Evolutionary conservation across 2,113 vertebrate genomes (phyloP), one percentile per base, ranked within the genome.

Genomic region (mouse (Mus musculus)): DNA sequence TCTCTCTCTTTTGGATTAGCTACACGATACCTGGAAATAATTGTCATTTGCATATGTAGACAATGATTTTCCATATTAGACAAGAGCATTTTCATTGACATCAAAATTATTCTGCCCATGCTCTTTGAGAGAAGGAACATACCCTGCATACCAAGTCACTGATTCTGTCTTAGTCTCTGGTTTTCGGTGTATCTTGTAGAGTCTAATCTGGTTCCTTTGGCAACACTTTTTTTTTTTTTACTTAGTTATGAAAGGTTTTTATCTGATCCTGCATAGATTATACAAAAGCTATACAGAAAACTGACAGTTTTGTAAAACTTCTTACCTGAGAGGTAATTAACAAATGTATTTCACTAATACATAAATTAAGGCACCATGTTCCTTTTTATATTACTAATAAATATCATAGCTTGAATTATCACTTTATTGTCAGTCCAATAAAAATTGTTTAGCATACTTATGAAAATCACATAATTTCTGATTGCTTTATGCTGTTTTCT

Each of bases 331-430:
- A 54, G 7, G 1, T 39, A 61, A 61, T 92, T 84, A 72, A 36
- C 0, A 88, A 91, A 75, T 56, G 3, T 87, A 26, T 84, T 76
- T 84, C 16, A 56, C n/a, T 89, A 72, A 75, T 22, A 87, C 28
- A 90, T 89, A 89, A 71, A 72, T 39, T 90, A 90, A 91, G 85
- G 30, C 39, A n/a, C 91, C 24, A 33, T 22, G 0, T 20, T 49
- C 52, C 95, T 65, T 1, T 1, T 71, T 56, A 63, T 26, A 90
- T 69, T 4, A 0, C 33, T 89, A 97, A 97, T 54, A 0, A 0
- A 26, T 67, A n/a, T 91, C 26, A 92, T 33, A 28, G 73, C 91
- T 88, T 61, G 81, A 61, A 93, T 92, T 69, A 63, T 54, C 10
- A 42, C 8, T 81, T 42, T 30, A 65, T 11, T 75, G 19, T 24